A percentile compares a stretch with the other conserved stretches of the same genome.
These are phyloP conservation scores for Phaenicophaeus curvirostris DNA, from an alignment of 2,797 vertebrate genomes.

Conservation along the genomic window DNA sequence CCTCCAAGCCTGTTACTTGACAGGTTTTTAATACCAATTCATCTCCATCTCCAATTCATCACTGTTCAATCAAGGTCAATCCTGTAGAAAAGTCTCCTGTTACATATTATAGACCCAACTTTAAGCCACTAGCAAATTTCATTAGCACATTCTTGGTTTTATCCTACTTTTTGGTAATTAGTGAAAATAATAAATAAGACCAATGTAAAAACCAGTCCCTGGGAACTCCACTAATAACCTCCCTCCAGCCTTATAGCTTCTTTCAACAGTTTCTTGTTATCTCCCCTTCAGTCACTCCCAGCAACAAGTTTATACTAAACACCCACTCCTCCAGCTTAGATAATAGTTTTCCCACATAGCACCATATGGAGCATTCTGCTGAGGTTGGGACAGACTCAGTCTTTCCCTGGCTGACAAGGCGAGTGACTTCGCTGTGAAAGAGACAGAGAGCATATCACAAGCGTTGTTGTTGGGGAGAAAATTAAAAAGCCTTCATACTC, in stretches of 20 bases:
- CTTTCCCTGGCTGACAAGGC: not conserved
- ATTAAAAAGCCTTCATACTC: not conserved
- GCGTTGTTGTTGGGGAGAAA: conserved; percentile 16
- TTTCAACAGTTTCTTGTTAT: not conserved
- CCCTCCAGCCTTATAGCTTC: not conserved
- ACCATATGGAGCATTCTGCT: not conserved
- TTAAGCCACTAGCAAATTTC: conserved; percentile 2
- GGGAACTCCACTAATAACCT: not conserved
- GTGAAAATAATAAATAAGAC: conserved; percentile 30
- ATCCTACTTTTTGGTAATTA: conserved; percentile 5
- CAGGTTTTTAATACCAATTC: not conserved
- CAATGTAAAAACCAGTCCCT: not conserved
- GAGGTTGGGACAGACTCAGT: not conserved
- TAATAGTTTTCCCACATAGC: not conserved
- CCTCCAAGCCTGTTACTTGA: not conserved
- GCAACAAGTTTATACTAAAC: not conserved
- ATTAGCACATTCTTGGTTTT: not conserved
- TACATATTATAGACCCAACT: not conserved
- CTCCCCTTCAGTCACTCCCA: not conserved
- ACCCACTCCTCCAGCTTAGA: not conserved
- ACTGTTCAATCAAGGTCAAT: not conserved
- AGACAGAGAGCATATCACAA: not conserved
- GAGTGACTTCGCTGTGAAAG: not conserved
- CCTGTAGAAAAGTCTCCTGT: not conserved
- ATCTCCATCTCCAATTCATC: not conserved